Base-by-base conservation (phyloP, 2,888 invertebrate species). In the Cryptocephalus primarius region DNA sequence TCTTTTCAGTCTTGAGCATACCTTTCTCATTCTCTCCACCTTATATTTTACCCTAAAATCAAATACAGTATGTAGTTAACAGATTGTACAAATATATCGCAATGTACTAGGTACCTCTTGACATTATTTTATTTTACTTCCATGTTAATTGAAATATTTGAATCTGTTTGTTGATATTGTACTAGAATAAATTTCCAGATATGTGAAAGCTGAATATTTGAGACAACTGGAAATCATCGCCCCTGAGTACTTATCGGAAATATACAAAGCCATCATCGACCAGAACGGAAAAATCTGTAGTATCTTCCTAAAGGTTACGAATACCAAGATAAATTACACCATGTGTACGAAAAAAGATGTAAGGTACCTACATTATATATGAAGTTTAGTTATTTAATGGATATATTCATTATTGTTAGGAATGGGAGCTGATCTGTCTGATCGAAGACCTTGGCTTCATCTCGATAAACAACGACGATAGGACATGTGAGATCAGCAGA, bases 401-500 rank as follows among this genome's bases (percentile, higher is more conserved):
- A 32, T 38, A 38, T 14, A 36, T 6, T 11, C 6, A 6, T 40
- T 43, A n/a, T 22, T 49, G 75, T 22, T 65, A 85, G 84, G 51
- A 63, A 51, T 85, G 84, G 84, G 72, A 75, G 48, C 78, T 81
- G 54, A 75, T 90, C 8, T 88, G 89, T 61, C 76, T 82, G 33
- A 82, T 92, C 60, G 89, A 89, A 66, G 88, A 91, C 57, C 72
- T 93, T 50, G 88, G 87, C 63, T 88, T 84, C 63, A 72, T 92
- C 56, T 88, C 87, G 47, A 80, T 87, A 50, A 78, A 83, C 55
- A 75, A 76, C 45, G 75, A 76, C 45, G 84, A 87, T 55, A 74
- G 79, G 44, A 81, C 80, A 1, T 78, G 89, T 41, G 86, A 88
- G 72, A 80, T 89, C 50, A 83, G 84, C 14, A 73, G 87, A 50